Conservation (phyloP, 2,113 vertebrate species). For the Sula dactylatra region DNA sequence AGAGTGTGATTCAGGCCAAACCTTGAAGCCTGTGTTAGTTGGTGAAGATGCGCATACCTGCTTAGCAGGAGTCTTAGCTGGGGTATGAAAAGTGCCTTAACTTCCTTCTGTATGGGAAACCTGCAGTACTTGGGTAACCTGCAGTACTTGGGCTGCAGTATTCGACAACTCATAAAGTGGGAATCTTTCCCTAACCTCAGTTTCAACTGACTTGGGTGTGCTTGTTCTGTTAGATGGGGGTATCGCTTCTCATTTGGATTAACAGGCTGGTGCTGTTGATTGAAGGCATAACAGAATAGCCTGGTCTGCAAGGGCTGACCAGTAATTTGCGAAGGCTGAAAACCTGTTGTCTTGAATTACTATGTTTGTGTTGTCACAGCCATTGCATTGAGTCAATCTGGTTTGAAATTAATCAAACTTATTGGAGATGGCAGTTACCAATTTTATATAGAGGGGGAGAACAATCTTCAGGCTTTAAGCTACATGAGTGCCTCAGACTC, state of each 20-base stretch:
- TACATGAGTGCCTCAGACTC: neutral
- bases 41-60: neutral
- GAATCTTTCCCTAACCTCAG: neutral
- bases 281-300: neutral
- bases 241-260: neutral
- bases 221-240: neutral
- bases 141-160: neutral
- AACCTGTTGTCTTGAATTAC: neutral
- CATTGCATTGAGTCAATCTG: neutral
- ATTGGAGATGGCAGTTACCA: neutral
- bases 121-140: neutral
- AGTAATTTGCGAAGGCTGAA: neutral
- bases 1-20: neutral
- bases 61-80: neutral
- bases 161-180: neutral
- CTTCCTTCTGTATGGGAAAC: neutral
- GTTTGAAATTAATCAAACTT: neutral
- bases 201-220: neutral
- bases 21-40: neutral
- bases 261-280: neutral
- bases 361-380: neutral
- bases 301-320: neutral
- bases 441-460: neutral
- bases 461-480: neutral
- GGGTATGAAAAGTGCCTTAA: neutral